These are phyloP conservation scores for Acanthopagrus latus DNA, from an alignment of 2,797 vertebrate genomes.

Conservation along the genomic window DNA sequence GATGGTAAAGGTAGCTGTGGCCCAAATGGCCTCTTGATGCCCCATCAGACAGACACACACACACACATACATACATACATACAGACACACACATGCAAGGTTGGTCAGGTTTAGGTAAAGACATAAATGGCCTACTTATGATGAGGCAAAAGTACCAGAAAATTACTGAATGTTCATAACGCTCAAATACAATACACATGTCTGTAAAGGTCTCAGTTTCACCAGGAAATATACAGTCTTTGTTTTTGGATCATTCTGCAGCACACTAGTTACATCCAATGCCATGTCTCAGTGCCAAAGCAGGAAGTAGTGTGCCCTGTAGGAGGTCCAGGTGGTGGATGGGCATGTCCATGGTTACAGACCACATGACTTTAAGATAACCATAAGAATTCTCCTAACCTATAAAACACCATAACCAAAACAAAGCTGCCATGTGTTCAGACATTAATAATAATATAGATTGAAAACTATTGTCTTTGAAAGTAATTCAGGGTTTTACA, in stretches of 20 bases:
- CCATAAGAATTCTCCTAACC: not conserved
- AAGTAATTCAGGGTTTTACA: not conserved
- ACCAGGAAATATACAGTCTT: not conserved
- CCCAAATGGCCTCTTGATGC: constrained; percentile 35
- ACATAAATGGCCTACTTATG: not conserved
- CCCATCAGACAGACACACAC: constrained; percentile 19
- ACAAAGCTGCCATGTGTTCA: not conserved
- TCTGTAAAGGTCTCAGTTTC: not conserved
- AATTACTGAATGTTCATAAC: not conserved
- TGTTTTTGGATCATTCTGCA: not conserved
- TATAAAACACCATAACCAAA: not conserved
- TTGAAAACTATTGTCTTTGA: not conserved
- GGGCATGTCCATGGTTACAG: not conserved
- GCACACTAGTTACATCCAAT: not conserved
- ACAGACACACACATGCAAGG: constrained; percentile 20
- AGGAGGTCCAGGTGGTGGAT: constrained; percentile 10
- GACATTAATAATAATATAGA: not conserved
- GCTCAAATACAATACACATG: not conserved
- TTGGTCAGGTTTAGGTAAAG: not conserved
- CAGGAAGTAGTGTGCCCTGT: not conserved
- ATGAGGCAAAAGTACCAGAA: not conserved
- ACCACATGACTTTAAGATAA: not conserved
- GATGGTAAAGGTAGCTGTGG: constrained; percentile 45
- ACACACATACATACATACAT: constrained; percentile 14
- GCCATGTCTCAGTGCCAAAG: not conserved